phyloP scores from a whole-genome alignment of 2,888 invertebrate genomes.

The Erebia aethiops region DNA sequence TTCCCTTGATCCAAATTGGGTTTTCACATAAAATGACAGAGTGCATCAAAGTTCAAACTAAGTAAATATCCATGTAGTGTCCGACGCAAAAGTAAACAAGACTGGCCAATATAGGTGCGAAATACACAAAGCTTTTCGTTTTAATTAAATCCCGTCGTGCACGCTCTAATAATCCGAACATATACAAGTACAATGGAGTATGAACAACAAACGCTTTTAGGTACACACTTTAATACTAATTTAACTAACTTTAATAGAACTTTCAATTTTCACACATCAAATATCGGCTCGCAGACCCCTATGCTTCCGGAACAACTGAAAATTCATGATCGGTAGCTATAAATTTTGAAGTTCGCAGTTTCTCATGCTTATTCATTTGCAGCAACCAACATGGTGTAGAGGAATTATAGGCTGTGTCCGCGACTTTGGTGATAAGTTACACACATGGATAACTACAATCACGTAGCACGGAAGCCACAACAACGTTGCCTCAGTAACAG shows the following conservation, averaged over 20 bases:
- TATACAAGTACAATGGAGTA: not conserved
- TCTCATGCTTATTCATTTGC: not conserved
- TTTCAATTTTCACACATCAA: not conserved
- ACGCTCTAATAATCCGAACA: not conserved
- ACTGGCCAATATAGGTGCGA: not conserved
- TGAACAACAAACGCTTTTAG: not conserved
- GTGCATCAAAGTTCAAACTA: not conserved
- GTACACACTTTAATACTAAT: not conserved
- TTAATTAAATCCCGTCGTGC: slow-evolving; percentile 9
- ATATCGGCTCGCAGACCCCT: not conserved
- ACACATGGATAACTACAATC: not conserved
- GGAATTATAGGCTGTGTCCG: too few relatives aligned
- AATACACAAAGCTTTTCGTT: slow-evolving; percentile 6
- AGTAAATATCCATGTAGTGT: slow-evolving; percentile 8
- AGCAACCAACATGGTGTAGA: not conserved
- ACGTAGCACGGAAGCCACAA: not conserved
- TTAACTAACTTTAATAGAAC: not conserved
- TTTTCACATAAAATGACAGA: not conserved
- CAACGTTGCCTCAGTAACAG: too few relatives aligned
- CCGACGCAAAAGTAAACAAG: not conserved
- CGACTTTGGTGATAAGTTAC: too few relatives aligned
- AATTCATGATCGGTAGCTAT: not conserved
- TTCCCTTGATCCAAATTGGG: not conserved
- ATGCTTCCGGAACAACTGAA: not conserved
- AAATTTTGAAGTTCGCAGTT: not conserved